These are phyloP conservation scores for Scortum barcoo DNA, from an alignment of 2,113 vertebrate genomes.

Conservation along the genomic window DNA sequence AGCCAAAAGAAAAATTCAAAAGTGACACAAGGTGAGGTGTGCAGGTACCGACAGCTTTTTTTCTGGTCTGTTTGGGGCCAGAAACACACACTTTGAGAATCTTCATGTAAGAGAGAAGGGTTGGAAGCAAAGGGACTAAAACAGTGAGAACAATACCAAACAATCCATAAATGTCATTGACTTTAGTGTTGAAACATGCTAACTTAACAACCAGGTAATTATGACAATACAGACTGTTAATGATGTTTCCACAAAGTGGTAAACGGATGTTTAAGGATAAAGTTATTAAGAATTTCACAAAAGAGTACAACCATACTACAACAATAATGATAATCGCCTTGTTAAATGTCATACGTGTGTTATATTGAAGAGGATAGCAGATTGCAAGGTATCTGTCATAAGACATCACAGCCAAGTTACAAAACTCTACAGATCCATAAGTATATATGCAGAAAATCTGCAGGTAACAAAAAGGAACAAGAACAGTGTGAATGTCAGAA, in stretches of 20 bases:
- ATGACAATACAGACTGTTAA: constrained; percentile 43
- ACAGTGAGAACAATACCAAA: neutral
- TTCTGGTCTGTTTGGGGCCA: neutral
- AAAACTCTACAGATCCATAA: constrained; percentile 45
- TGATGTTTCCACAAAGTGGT: constrained; percentile 35
- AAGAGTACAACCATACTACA: constrained; percentile 57
- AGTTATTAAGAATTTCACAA: neutral
- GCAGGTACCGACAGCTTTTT: constrained; percentile 53
- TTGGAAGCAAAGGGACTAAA: constrained; percentile 30
- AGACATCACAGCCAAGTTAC: constrained; percentile 29
- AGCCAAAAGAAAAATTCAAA: constrained; percentile 33
- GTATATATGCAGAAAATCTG: constrained; percentile 68
- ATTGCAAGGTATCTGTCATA: constrained; percentile 44
- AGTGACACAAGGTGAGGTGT: constrained; percentile 34
- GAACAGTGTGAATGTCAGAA: constrained; percentile 38
- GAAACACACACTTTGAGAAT: constrained; percentile 25
- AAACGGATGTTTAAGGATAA: constrained; percentile 7
- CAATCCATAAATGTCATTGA: constrained; percentile 45
- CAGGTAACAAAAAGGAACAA: constrained; percentile 41
- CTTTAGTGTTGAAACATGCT: constrained; percentile 13
- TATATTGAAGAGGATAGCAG: constrained; percentile 36
- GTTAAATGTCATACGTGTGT: neutral
- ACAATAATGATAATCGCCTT: constrained; percentile 9
- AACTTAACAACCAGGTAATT: constrained; percentile 44
- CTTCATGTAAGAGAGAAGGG: constrained; percentile 28